These are phyloP conservation scores for Gephyroberyx darwinii DNA, from an alignment of 2,797 vertebrate species.

Conservation along the genomic window DNA sequence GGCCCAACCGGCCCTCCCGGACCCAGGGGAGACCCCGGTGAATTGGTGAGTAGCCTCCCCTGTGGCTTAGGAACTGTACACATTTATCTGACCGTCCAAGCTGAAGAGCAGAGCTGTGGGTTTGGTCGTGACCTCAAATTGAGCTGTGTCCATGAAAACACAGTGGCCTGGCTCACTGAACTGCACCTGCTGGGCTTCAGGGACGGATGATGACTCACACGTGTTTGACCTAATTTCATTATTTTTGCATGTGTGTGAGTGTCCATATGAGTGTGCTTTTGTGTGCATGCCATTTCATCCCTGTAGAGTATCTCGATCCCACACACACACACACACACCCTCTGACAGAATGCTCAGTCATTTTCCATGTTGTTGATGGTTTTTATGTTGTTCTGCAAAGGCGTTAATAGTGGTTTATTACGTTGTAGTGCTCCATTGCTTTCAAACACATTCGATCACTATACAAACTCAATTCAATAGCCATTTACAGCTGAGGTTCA, in stretches of 20 bases:
- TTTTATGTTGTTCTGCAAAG: slow-evolving; percentile 17
- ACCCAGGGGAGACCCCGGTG: slow-evolving; percentile 87
- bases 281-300: slow-evolving; percentile 42
- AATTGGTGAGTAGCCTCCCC: slow-evolving; percentile 78
- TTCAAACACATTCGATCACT: slow-evolving; percentile 4
- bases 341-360: slow-evolving; percentile 38
- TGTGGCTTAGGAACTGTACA: slow-evolving; percentile 1
- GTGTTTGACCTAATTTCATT: slow-evolving; percentile 59
- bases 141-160: slow-evolving; percentile 33
- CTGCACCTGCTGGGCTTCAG: slow-evolving; percentile 39
- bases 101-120: slow-evolving; percentile 15
- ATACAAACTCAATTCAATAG: background rate
- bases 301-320: slow-evolving; percentile 25
- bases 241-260: slow-evolving; percentile 20
- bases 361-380: slow-evolving; percentile 2
- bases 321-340: background rate
- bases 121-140: slow-evolving; percentile 25
- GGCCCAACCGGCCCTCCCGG: slow-evolving; percentile 88
- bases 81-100: background rate
- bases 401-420: slow-evolving; percentile 13
- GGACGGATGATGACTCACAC: slow-evolving; percentile 50
- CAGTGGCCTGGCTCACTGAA: slow-evolving; percentile 41
- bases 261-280: background rate
- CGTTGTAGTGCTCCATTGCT: background rate
- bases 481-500: slow-evolving; percentile 3